Evolutionary conservation across 2,888 invertebrate genomes (phyloP).

Genomic region (Tachystola acroxantha): DNA sequence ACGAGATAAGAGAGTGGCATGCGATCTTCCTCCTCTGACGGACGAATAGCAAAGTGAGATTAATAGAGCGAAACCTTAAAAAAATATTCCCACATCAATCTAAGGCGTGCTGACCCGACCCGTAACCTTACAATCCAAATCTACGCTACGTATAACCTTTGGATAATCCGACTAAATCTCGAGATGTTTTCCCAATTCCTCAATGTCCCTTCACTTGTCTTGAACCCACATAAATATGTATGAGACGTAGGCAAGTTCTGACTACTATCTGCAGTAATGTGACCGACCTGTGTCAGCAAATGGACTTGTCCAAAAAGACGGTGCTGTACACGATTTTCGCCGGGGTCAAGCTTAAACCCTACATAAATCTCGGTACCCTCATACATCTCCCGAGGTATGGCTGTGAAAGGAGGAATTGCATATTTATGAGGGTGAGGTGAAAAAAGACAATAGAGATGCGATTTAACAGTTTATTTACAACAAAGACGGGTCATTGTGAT

Average conservation of each 20-base stretch:
- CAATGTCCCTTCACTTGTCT: conserved; percentile 25
- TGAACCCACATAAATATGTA: conserved; percentile 50
- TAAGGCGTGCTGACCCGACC: conserved; percentile 7
- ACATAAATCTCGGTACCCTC: conserved; percentile 53
- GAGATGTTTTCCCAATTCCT: conserved; percentile 30
- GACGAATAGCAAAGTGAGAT: conserved; percentile 6
- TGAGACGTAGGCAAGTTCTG: conserved; percentile 39
- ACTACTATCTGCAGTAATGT: conserved; percentile 37
- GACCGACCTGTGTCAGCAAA: conserved; percentile 63
- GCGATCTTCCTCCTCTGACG: background rate
- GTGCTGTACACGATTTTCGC: conserved; percentile 46
- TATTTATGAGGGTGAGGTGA: conserved; percentile 47
- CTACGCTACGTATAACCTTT: conserved; percentile 2
- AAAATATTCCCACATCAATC: conserved; percentile 8
- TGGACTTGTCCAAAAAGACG: conserved; percentile 45
- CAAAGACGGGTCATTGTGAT: background rate
- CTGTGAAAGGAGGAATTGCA: conserved; percentile 34
- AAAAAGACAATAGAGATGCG: conserved; percentile 29
- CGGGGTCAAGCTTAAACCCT: conserved; percentile 37
- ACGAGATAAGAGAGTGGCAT: too few species aligned
- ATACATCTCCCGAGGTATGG: conserved; percentile 44
- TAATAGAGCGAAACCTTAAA: conserved; percentile 5
- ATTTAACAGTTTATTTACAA: conserved; percentile 18
- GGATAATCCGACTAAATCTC: conserved; percentile 30
- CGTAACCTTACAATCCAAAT: background rate